Base-by-base conservation (phyloP, 2,888 invertebrate species). In the Tetrapedia diversipes region DNA sequence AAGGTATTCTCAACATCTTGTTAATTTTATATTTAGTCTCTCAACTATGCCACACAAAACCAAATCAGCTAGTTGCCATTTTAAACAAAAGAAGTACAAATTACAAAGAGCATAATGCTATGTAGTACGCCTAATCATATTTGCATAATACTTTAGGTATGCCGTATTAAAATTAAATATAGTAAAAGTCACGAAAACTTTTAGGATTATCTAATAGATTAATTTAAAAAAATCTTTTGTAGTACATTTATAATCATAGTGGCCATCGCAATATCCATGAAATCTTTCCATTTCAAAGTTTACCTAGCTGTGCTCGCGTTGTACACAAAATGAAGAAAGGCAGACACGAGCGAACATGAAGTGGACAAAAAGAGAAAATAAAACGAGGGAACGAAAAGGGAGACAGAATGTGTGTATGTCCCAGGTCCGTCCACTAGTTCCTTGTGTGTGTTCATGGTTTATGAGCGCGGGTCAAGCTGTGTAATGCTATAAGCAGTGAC, bases 401-500 rank as follows among this genome's bases (percentile, higher is more conserved):
- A 61, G 45, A 45, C 49, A 41, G 53, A 47, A 49, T n/a, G 10
- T 11, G 27, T 34, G 24, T 47, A 45, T 11, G 32, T 8, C 34
- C 47, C 39, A 43, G 37, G 56, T 54, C 49, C 51, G 47, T 71
- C 57, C 29, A 69, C 24, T 37, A 29, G 45, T 69, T 14, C 34
- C 32, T 69, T 63, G 49, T 67, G 43, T 61, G 69, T 63, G 77
- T 71, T 77, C 57, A 59, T 64, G 68, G 73, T 79, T 78, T 79
- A 79, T 43, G 57, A 75, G 63, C 27, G 24, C 70, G 65, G 81
- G 70, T 84, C 73, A 81, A 75, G 54, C 64, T 53, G 64, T 61
- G 71, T 72, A 79, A 78, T 60, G 71, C 69, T 82, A 74, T 72
- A 72, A 74, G 63, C 72, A 60, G 60, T 56, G 74, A 59, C 74